These are phyloP conservation scores for Salvator merianae DNA, from an alignment of 2,113 vertebrate genomes.

Conservation along the genomic window DNA sequence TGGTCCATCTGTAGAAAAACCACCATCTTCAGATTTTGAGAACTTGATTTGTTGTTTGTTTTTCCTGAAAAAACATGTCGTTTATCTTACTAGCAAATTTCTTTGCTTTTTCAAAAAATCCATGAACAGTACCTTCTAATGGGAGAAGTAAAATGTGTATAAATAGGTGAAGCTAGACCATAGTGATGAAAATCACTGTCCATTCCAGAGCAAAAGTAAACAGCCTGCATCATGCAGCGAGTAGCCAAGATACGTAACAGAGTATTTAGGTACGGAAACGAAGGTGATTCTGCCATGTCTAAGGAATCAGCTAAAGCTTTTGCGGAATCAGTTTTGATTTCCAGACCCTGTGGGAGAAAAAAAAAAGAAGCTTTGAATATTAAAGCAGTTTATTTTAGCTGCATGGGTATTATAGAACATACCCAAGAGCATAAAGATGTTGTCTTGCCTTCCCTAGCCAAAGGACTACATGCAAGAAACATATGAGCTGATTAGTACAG, in stretches of 20 bases:
- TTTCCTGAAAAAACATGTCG: neutral
- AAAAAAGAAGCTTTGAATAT: neutral
- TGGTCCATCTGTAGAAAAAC: neutral
- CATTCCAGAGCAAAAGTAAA: slow-evolving; percentile 98
- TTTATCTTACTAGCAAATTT: neutral
- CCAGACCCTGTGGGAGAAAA: slow-evolving; percentile 76
- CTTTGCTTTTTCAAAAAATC: slow-evolving; percentile 1
- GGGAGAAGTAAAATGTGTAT: slow-evolving; percentile 97
- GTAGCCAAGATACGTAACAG: slow-evolving; percentile 92
- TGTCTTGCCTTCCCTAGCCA: neutral
- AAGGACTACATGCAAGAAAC: neutral
- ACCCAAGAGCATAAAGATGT: neutral
- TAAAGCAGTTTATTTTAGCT: neutral
- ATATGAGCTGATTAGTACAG: neutral
- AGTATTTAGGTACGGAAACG: slow-evolving; percentile 90
- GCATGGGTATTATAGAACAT: neutral
- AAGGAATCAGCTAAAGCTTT: slow-evolving; percentile 93
- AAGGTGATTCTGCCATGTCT: slow-evolving; percentile 81
- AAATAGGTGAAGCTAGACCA: slow-evolving; percentile 94
- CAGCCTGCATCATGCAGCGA: slow-evolving; percentile 99
- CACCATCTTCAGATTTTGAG: neutral
- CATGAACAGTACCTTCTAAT: slow-evolving; percentile 86
- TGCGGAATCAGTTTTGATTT: slow-evolving; percentile 90
- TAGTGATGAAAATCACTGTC: slow-evolving; percentile 97
- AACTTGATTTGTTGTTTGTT: neutral